A percentile compares a stretch with the other conserved stretches of the same genome.
phyloP scores from a whole-genome alignment of 2,888 invertebrate genomes.

The Trichogramma evanescens region DNA sequence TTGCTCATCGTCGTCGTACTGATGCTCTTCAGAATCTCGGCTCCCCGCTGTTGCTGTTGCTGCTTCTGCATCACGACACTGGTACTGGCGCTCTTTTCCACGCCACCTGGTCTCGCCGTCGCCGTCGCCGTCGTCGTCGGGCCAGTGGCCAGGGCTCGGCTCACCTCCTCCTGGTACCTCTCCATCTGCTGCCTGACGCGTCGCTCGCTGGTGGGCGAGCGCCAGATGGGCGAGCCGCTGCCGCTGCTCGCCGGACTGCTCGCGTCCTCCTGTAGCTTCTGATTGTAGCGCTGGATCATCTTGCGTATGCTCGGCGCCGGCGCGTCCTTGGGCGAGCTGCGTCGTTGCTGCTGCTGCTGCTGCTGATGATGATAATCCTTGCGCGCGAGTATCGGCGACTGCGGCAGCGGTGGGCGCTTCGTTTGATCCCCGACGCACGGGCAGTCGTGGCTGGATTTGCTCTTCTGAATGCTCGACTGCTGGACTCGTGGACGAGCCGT shows the following conservation, averaged over 20 bases:
- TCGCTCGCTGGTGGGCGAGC: conserved; percentile 59
- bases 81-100: conserved; percentile 60
- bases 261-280: conserved; percentile 41
- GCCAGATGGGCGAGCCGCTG: conserved; percentile 59
- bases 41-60: conserved; percentile 29
- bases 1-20: conserved; percentile 16
- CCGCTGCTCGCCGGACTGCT: conserved; percentile 49
- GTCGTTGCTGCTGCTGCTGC: conserved; percentile 21
- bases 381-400: conserved; percentile 50
- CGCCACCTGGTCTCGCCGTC: conserved; percentile 48
- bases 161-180: conserved; percentile 48
- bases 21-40: conserved; percentile 14
- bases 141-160: conserved; percentile 32
- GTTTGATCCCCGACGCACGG: conserved; percentile 10
- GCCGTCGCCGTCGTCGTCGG: conserved; percentile 50
- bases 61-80: conserved; percentile 46
- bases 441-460: conserved; percentile 27
- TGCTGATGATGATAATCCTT: conserved; percentile 41
- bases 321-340: conserved; percentile 55
- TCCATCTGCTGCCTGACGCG: conserved; percentile 52
- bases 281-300: conserved; percentile 62
- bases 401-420: conserved; percentile 54
- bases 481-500: neutral
- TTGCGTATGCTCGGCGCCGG: conserved; percentile 60
- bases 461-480: conserved; percentile 14